Conservation (phyloP, 1,140 invertebrate species). For the Antheraea pernyi region DNA sequence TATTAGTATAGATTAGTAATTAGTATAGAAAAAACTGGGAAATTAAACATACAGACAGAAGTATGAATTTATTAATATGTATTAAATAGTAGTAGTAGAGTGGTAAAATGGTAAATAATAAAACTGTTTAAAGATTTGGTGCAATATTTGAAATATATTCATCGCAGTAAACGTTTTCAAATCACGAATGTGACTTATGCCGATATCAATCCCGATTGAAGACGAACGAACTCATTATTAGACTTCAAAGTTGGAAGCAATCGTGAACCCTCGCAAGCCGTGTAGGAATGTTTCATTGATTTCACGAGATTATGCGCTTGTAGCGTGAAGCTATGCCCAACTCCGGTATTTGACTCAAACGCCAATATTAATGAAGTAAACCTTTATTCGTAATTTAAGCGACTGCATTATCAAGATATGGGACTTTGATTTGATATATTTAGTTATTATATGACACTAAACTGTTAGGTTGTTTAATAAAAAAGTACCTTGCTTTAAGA, state of each 20-base stretch:
- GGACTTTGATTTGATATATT: not conserved
- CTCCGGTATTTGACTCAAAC: slow-evolving; percentile 46
- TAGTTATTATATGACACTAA: too few relatives aligned
- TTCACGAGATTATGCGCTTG: slow-evolving; percentile 36
- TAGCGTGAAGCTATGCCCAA: slow-evolving; percentile 61
- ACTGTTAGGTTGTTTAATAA: too few relatives aligned
- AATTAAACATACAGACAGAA: too few relatives aligned
- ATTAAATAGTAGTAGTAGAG: too few relatives aligned
- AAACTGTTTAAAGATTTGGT: too few relatives aligned
- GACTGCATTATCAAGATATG: not conserved
- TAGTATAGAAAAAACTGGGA: too few relatives aligned
- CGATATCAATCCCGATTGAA: slow-evolving; percentile 29
- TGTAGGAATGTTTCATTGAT: slow-evolving; percentile 61
- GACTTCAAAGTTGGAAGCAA: slow-evolving; percentile 41
- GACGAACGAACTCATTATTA: slow-evolving; percentile 48
- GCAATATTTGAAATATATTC: not conserved
- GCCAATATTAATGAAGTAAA: slow-evolving; percentile 64
- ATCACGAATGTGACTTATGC: slow-evolving; percentile 1
- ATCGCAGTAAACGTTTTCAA: slow-evolving; percentile 13
- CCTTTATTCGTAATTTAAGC: slow-evolving; percentile 28
- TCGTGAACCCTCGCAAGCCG: slow-evolving; percentile 33
- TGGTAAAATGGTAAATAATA: too few relatives aligned
- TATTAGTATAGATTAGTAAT: too few relatives aligned
- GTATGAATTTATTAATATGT: too few relatives aligned
- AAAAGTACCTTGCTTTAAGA: too few relatives aligned